Conservation (phyloP, 2,113 vertebrate genomes). For the Cardinalis cardinalis region DNA sequence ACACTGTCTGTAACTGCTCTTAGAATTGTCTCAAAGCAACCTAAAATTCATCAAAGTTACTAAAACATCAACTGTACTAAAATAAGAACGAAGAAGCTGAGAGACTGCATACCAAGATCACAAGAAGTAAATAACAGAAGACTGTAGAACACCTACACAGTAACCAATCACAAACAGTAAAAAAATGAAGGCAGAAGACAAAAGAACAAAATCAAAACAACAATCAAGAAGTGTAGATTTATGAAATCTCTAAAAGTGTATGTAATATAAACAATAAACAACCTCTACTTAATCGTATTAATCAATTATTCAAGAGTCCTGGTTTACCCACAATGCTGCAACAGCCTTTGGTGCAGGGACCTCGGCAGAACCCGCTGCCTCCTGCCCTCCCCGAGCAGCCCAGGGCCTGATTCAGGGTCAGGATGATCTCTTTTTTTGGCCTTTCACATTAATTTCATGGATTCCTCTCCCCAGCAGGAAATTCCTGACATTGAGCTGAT, state of each 20-base stretch:
- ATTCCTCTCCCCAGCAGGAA: conserved; percentile 42
- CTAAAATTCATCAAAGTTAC: not conserved
- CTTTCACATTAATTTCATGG: not conserved
- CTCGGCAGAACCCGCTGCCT: rapidly evolving
- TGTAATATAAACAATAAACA: not conserved
- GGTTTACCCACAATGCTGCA: not conserved
- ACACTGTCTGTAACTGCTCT: not conserved
- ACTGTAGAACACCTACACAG: not conserved
- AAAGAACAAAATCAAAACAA: not conserved
- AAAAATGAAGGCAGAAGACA: not conserved
- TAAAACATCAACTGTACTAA: not conserved
- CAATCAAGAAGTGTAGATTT: not conserved
- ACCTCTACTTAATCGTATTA: not conserved
- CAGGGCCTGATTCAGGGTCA: not conserved
- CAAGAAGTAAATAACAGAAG: not conserved
- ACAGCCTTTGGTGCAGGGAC: rapidly evolving
- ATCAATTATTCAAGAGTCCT: not conserved
- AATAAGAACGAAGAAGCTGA: not conserved
- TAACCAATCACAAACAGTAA: not conserved
- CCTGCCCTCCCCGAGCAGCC: not conserved
- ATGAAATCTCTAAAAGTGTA: not conserved
- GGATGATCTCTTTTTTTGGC: not conserved
- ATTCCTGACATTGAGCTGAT: conserved; percentile 32
- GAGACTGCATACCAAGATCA: not conserved
- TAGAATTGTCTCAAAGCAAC: not conserved